phyloP scores from a whole-genome alignment of 1,140 invertebrate species.

The Oppia nitens region DNA sequence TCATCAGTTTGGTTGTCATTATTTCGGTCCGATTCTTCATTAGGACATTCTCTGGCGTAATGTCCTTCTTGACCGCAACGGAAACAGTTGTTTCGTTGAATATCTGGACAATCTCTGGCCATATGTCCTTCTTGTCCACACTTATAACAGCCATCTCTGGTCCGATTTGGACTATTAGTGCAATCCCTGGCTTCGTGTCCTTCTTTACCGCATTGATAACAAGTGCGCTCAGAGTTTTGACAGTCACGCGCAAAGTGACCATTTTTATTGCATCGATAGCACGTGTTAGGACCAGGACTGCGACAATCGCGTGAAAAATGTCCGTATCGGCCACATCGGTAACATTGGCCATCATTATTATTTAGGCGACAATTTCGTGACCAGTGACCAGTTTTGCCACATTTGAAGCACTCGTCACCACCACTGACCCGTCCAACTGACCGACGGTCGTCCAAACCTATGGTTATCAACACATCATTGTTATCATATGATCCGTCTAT shows the following conservation, averaged over 20 bases:
- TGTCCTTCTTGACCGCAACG: constrained; percentile 9
- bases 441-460: background rate
- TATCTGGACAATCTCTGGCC: constrained; percentile 33
- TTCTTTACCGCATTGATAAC: constrained; percentile 9
- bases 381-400: too few species aligned
- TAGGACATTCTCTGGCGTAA: background rate
- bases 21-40: too few species aligned
- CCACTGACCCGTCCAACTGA: too few species aligned
- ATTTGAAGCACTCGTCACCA: too few species aligned
- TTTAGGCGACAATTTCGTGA: too few species aligned
- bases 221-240: constrained; percentile 51
- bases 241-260: background rate
- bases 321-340: constrained; percentile 33
- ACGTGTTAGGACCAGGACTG: too few species aligned
- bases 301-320: constrained; percentile 12
- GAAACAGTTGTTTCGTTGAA: constrained; percentile 48
- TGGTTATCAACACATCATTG: background rate
- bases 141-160: constrained; percentile 7
- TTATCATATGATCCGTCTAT: background rate
- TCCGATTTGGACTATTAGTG: too few species aligned
- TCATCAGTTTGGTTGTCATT: too few species aligned
- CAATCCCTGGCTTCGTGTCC: background rate
- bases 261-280: constrained; percentile 8
- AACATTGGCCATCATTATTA: constrained; percentile 1
- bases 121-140: constrained; percentile 3